Conservation (phyloP, 2,113 vertebrate species). For the Eidolon helvum region DNA sequence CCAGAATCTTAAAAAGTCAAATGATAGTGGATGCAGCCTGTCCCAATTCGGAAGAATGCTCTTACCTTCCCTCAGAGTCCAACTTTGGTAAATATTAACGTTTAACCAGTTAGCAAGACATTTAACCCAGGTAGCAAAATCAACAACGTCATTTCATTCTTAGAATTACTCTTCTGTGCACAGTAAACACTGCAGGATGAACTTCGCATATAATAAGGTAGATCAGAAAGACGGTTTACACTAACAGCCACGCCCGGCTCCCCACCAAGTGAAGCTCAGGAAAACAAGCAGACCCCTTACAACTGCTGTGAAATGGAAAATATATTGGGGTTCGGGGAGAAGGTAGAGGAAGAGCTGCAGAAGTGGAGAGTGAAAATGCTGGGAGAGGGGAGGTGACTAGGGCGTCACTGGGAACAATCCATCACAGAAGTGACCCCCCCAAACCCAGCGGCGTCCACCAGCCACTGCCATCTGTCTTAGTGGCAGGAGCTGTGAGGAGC, state of each 20-base stretch:
- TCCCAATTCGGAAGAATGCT: slow-evolving; percentile 66
- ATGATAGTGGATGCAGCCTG: slow-evolving; percentile 38
- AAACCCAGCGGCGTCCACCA: background rate
- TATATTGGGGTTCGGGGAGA: accelerated
- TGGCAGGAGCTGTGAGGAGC: accelerated
- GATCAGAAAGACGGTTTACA: slow-evolving; percentile 70
- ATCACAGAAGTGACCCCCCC: too few species aligned
- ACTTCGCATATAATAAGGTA: slow-evolving; percentile 80
- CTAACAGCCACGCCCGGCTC: slow-evolving; percentile 68
- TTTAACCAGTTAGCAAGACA: slow-evolving; percentile 76
- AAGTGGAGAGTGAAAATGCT: too few species aligned
- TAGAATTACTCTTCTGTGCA: slow-evolving; percentile 72
- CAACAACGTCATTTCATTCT: slow-evolving; percentile 74
- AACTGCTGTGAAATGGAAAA: slow-evolving; percentile 37
- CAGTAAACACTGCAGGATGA: slow-evolving; percentile 76
- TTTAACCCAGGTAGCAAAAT: slow-evolving; percentile 78
- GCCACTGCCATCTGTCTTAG: background rate
- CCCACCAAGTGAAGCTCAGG: slow-evolving; percentile 54
- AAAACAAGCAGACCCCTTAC: slow-evolving; percentile 66
- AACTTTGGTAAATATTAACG: slow-evolving; percentile 38
- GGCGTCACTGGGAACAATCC: background rate
- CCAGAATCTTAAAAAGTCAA: slow-evolving; percentile 57
- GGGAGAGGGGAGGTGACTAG: background rate
- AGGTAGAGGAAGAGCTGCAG: too few species aligned
- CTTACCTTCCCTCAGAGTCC: slow-evolving; percentile 4